These are phyloP conservation scores for Hedya salicella DNA, from an alignment of 2,888 invertebrate species.

Conservation along the genomic window DNA sequence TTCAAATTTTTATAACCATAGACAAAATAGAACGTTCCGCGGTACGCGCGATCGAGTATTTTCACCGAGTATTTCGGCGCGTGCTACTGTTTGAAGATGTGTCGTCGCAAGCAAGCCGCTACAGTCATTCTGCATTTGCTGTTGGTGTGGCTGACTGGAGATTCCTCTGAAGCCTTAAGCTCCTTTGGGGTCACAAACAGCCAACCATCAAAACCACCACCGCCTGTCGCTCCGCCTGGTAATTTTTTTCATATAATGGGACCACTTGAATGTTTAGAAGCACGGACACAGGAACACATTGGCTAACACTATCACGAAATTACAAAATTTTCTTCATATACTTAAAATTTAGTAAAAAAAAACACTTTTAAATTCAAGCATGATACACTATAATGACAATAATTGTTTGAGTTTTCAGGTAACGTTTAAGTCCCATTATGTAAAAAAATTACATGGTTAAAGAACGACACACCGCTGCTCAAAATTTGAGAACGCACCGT, in stretches of 20 bases:
- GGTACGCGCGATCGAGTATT: slow-evolving; percentile 33
- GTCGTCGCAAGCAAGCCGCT: slow-evolving; percentile 65
- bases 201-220: slow-evolving; percentile 81
- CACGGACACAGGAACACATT: slow-evolving; percentile 36
- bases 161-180: slow-evolving; percentile 86
- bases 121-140: slow-evolving; percentile 66
- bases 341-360: not conserved
- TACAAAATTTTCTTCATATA: not conserved
- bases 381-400: slow-evolving; percentile 16
- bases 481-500: too few species aligned
- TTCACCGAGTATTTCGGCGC: slow-evolving; percentile 39
- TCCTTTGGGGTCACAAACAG: slow-evolving; percentile 89
- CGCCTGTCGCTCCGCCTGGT: slow-evolving; percentile 86
- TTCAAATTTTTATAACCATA: slow-evolving; percentile 44
- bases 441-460: slow-evolving; percentile 51
- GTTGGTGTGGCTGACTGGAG: slow-evolving; percentile 70
- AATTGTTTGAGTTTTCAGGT: slow-evolving; percentile 24
- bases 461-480: too few species aligned
- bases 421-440: slow-evolving; percentile 58
- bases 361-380: slow-evolving; percentile 3
- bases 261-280: slow-evolving; percentile 49
- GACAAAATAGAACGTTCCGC: slow-evolving; percentile 44
- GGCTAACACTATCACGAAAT: slow-evolving; percentile 39
- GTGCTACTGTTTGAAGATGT: slow-evolving; percentile 66
- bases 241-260: slow-evolving; percentile 76